Conservation (phyloP, 2,797 vertebrate species). For the Melanotaenia trifasciata region DNA sequence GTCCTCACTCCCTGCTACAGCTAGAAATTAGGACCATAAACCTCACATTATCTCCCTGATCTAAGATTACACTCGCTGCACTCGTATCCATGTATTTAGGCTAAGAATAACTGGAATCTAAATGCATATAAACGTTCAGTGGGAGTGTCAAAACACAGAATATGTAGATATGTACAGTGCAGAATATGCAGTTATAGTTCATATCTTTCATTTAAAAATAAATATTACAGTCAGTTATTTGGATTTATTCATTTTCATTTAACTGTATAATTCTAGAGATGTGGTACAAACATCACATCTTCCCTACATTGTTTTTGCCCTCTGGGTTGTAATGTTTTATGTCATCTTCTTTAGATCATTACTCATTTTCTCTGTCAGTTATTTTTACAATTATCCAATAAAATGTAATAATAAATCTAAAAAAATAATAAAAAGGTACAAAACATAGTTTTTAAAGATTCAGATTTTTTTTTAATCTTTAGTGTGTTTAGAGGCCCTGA, state of each 20-base stretch:
- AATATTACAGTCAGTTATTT: not conserved
- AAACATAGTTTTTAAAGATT: not conserved
- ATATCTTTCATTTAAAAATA: not conserved
- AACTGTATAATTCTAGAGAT: not conserved
- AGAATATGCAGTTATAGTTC: too few relatives aligned
- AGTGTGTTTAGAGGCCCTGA: too few relatives aligned
- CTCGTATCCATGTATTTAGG: not conserved
- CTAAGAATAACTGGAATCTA: not conserved
- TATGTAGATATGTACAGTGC: too few relatives aligned
- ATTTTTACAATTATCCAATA: not conserved
- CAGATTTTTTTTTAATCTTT: too few relatives aligned
- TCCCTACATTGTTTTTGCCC: too few relatives aligned
- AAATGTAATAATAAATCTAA: not conserved
- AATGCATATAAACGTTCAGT: not conserved
- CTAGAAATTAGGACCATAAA: conserved; percentile 11
- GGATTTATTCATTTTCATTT: too few relatives aligned
- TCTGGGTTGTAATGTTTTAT: too few relatives aligned
- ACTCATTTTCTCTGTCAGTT: not conserved
- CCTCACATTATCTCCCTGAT: not conserved
- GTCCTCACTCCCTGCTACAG: conserved; percentile 7
- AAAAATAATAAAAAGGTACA: not conserved
- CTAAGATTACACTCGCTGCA: not conserved
- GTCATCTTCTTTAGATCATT: not conserved
- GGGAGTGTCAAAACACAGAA: not conserved
- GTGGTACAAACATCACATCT: not conserved